These are phyloP conservation scores for Cecropterus lyciades DNA, from an alignment of 1,140 invertebrate genomes.

Conservation along the genomic window DNA sequence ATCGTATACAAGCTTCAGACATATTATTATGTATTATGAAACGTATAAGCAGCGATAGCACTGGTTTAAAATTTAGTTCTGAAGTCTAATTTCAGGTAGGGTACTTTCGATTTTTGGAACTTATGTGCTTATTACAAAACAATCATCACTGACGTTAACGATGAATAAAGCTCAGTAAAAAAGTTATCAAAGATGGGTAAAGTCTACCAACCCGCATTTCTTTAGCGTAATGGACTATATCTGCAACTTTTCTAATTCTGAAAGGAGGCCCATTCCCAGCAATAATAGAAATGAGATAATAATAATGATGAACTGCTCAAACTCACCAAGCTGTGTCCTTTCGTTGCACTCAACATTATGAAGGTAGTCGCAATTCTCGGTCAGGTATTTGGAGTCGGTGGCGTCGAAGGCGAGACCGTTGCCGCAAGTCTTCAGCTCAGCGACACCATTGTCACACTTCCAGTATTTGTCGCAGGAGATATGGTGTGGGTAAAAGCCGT, in stretches of 20 bases:
- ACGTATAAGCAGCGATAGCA: not conserved
- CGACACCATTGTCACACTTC: constrained; percentile 95
- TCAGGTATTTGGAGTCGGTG: constrained; percentile 93
- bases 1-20: not conserved
- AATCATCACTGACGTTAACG: no score
- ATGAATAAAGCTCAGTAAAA: no score
- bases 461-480: constrained; percentile 97
- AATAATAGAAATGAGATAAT: no score
- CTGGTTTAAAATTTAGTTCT: no score
- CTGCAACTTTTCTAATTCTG: no score
- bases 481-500: constrained; percentile 96
- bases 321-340: constrained; percentile 91
- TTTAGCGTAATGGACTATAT: no score
- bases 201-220: no score
- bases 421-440: constrained; percentile 96
- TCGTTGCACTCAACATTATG: constrained; percentile 98
- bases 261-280: no score
- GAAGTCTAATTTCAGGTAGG: no score
- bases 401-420: constrained; percentile 97
- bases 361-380: constrained; percentile 97
- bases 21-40: not conserved
- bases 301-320: not conserved
- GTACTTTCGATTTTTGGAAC: no score
- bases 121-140: no score
- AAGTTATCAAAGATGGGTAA: no score